These are phyloP conservation scores for Drosophila yakuba DNA, from an alignment of 1,140 invertebrate species.

Conservation along the genomic window DNA sequence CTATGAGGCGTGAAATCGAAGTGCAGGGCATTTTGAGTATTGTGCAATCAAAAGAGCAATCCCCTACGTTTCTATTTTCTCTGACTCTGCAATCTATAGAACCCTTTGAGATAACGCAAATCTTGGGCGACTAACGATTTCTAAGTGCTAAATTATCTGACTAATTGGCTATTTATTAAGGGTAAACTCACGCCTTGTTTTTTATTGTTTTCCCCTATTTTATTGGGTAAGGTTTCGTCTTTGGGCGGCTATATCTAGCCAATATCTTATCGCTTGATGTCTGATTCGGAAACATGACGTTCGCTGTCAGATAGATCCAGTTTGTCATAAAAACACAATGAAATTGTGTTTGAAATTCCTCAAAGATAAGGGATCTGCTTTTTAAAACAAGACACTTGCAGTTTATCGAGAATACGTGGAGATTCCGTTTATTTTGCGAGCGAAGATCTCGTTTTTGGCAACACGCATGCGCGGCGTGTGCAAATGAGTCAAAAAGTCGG, in stretches of 20 bases:
- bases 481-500: constrained; percentile 53
- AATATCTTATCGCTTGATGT: constrained; percentile 57
- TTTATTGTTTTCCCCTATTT: constrained; percentile 25
- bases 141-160: constrained; percentile 39
- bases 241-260: constrained; percentile 20
- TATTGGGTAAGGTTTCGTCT: constrained; percentile 28
- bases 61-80: not conserved
- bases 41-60: constrained; percentile 17
- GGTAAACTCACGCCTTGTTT: constrained; percentile 31
- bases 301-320: constrained; percentile 27
- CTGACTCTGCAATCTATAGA: constrained; percentile 8
- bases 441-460: constrained; percentile 8
- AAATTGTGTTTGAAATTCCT: constrained; percentile 33
- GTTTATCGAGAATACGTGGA: not conserved
- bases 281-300: constrained; percentile 42
- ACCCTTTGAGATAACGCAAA: constrained; percentile 18
- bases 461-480: constrained; percentile 57
- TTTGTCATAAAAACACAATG: constrained; percentile 36
- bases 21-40: constrained; percentile 23
- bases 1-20: constrained; percentile 46
- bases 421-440: not conserved
- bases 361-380: constrained; percentile 48
- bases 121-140: constrained; percentile 3
- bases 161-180: constrained; percentile 47
- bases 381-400: constrained; percentile 16